These are phyloP conservation scores for Clinocottus analis DNA, from an alignment of 2,113 vertebrate species.

Conservation along the genomic window DNA sequence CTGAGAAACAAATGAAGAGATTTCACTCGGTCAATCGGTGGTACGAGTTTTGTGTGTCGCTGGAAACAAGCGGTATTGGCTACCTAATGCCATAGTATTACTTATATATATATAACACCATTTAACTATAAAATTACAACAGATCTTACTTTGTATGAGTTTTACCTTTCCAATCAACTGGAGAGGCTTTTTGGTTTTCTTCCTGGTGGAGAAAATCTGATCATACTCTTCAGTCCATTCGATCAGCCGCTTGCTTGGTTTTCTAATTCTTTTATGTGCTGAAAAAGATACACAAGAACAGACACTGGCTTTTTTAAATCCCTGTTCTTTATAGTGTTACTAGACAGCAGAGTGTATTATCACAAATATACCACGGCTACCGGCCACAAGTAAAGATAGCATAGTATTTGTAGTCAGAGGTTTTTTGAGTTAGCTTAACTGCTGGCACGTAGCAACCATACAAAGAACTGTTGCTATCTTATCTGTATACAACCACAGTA, in stretches of 20 bases:
- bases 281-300: conserved; percentile 45
- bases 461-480: not conserved
- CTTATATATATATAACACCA: not conserved
- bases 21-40: not conserved
- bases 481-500: not conserved
- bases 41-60: not conserved
- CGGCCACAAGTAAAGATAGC: not conserved
- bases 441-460: not conserved
- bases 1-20: conserved; percentile 45
- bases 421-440: not conserved
- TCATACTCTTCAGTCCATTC: conserved; percentile 96
- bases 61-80: not conserved
- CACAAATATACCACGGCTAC: not conserved
- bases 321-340: not conserved
- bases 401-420: not conserved
- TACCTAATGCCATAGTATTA: not conserved
- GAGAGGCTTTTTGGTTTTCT: conserved; percentile 90
- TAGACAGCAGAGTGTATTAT: not conserved
- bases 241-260: conserved; percentile 95
- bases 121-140: conserved; percentile 8
- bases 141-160: conserved; percentile 48
- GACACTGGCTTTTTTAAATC: not conserved
- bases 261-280: conserved; percentile 94
- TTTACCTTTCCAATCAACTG: conserved; percentile 88
- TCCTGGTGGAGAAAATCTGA: conserved; percentile 93